These are phyloP conservation scores for Congeria kusceri DNA, from an alignment of 2,888 invertebrate species.

Conservation along the genomic window DNA sequence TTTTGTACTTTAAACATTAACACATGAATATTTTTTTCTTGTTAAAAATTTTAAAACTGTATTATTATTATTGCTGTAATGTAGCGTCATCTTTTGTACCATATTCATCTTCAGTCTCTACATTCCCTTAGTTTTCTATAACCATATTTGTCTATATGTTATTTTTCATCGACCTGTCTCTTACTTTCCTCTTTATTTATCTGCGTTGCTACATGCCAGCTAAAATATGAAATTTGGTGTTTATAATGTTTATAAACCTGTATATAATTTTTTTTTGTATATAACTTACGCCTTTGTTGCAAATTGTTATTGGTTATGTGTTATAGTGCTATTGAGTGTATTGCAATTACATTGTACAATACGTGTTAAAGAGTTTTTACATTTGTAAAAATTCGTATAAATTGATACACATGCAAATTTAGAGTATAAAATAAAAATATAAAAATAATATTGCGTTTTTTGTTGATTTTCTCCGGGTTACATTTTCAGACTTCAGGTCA, in stretches of 20 bases:
- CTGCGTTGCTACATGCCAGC: neutral
- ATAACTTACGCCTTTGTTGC: slow-evolving; percentile 1
- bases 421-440: too few species aligned
- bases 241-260: neutral
- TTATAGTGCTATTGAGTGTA: slow-evolving; percentile 57
- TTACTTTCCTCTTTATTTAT: neutral
- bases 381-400: slow-evolving; percentile 29
- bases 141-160: neutral
- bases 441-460: too few species aligned
- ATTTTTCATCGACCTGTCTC: neutral
- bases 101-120: neutral
- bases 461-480: too few species aligned
- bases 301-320: slow-evolving; percentile 14
- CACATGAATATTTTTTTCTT: neutral
- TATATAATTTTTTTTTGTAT: neutral
- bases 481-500: too few species aligned
- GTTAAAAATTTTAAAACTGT: too few species aligned
- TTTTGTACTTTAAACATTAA: too few species aligned
- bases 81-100: too few species aligned
- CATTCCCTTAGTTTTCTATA: neutral
- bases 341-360: slow-evolving; percentile 41
- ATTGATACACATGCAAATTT: too few species aligned
- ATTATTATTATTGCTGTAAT: too few species aligned
- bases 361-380: slow-evolving; percentile 27
- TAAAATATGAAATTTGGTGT: neutral